These are phyloP conservation scores for Oryzaephilus surinamensis DNA, from an alignment of 1,140 invertebrate genomes.

Conservation along the genomic window DNA sequence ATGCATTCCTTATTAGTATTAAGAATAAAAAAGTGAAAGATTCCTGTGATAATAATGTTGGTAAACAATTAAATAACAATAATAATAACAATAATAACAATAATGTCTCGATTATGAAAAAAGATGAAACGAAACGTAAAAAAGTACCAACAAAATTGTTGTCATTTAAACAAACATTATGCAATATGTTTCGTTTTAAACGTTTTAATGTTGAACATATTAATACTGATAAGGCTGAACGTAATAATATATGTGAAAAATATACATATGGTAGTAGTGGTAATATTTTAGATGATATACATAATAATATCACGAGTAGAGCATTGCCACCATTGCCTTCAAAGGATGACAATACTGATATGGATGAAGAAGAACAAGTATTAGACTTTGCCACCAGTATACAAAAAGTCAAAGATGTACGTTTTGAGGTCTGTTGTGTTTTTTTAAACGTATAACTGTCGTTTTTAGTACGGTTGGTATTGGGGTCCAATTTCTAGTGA, in stretches of 20 bases:
- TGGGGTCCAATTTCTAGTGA: slow-evolving; percentile 95
- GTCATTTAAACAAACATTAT: slow-evolving; percentile 73
- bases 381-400: slow-evolving; percentile 86
- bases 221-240: slow-evolving; percentile 28
- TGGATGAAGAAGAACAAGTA: slow-evolving; percentile 37
- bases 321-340: slow-evolving; percentile 70
- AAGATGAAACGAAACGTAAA: slow-evolving; percentile 47
- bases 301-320: slow-evolving; percentile 46
- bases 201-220: slow-evolving; percentile 42
- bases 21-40: slow-evolving; percentile 60
- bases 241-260: slow-evolving; percentile 19
- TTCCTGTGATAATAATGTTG: slow-evolving; percentile 32
- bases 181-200: slow-evolving; percentile 69
- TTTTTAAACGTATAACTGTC: slow-evolving; percentile 9
- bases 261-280: slow-evolving; percentile 19
- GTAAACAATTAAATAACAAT: slow-evolving; percentile 18
- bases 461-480: slow-evolving; percentile 88
- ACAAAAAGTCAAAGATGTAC: slow-evolving; percentile 87
- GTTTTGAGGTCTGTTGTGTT: slow-evolving; percentile 32
- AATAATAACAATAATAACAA: too few species aligned
- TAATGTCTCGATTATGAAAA: slow-evolving; percentile 28
- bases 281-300: slow-evolving; percentile 19
- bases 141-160: slow-evolving; percentile 50
- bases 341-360: slow-evolving; percentile 36
- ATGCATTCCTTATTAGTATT: slow-evolving; percentile 46